These are phyloP conservation scores for Rhyacophila brunnea DNA, from an alignment of 1,140 invertebrate genomes.

Conservation along the genomic window DNA sequence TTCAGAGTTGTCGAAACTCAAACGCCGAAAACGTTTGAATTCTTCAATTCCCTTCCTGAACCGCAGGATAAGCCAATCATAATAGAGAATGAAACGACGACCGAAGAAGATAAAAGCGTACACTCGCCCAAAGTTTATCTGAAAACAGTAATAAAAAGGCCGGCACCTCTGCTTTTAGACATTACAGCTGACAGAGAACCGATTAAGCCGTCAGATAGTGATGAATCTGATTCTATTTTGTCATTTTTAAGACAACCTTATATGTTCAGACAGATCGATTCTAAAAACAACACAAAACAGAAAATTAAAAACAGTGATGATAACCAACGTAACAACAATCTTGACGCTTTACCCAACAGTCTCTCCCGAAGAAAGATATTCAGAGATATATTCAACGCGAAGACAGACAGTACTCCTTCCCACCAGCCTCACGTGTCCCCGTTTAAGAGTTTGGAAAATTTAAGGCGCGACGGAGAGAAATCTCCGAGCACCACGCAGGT, in stretches of 20 bases:
- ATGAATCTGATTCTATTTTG: slow-evolving; percentile 29
- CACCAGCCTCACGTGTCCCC: slow-evolving; percentile 42
- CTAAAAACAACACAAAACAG: slow-evolving; percentile 3
- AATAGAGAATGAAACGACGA: not conserved
- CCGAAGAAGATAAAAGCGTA: slow-evolving; percentile 22
- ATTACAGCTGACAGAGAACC: slow-evolving; percentile 20
- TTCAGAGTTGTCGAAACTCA: slow-evolving; percentile 21
- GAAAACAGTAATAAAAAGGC: slow-evolving; percentile 45
- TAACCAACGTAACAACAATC: slow-evolving; percentile 25
- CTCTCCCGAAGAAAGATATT: slow-evolving; percentile 22
- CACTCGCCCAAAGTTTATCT: slow-evolving; percentile 44
- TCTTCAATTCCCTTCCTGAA: slow-evolving; percentile 9
- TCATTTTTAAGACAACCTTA: slow-evolving; percentile 26
- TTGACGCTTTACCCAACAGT: slow-evolving; percentile 30
- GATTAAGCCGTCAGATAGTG: slow-evolving; percentile 12
- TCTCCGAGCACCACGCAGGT: slow-evolving; percentile 22
- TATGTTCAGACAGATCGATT: slow-evolving; percentile 2
- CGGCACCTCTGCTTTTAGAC: slow-evolving; percentile 35
- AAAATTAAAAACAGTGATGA: slow-evolving; percentile 12
- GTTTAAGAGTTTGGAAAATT: slow-evolving; percentile 45
- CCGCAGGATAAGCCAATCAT: slow-evolving; percentile 1
- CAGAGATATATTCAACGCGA: slow-evolving; percentile 27
- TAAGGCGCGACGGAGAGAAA: slow-evolving; percentile 34
- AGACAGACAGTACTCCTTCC: slow-evolving; percentile 28
- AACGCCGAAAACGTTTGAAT: slow-evolving; percentile 8